Conservation (phyloP, 2,797 vertebrate species). For the Acrossocheilus fasciatus region DNA sequence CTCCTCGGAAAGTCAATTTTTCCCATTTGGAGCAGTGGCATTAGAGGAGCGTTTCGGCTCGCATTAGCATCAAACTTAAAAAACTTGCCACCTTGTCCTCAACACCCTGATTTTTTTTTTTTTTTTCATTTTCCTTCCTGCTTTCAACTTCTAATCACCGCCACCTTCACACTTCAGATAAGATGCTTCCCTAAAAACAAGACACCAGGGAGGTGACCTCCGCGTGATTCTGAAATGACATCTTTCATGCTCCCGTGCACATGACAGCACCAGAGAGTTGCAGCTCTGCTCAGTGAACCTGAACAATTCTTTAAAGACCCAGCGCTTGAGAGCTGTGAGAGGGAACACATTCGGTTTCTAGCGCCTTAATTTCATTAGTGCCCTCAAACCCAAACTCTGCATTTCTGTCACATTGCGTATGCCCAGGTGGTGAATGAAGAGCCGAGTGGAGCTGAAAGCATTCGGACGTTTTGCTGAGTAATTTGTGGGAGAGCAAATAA, state of each 20-base stretch:
- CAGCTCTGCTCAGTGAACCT: constrained; percentile 70
- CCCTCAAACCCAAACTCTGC: constrained; percentile 1
- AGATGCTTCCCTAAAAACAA: constrained; percentile 62
- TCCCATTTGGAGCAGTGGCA: constrained; percentile 79
- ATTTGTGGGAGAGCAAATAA: not conserved
- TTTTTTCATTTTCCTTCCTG: not conserved
- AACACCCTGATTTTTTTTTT: not conserved
- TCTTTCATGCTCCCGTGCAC: constrained; percentile 69
- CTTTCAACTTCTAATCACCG: constrained; percentile 18
- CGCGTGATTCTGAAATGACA: constrained; percentile 69
- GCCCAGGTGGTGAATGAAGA: not conserved
- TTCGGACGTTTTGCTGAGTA: not conserved
- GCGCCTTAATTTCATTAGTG: constrained; percentile 45
- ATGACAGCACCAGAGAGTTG: constrained; percentile 71
- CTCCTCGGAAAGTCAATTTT: constrained; percentile 83
- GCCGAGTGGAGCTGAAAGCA: not conserved
- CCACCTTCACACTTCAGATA: constrained; percentile 37
- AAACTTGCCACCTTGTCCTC: constrained; percentile 70
- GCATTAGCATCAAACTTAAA: constrained; percentile 78
- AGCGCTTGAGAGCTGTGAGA: constrained; percentile 64
- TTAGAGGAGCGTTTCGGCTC: constrained; percentile 77
- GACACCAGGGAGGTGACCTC: constrained; percentile 70
- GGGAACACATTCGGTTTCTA: constrained; percentile 31
- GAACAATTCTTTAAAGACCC: constrained; percentile 73
- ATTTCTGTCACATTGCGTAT: constrained; percentile 17